Conservation (phyloP, 2,113 vertebrate species). For the Euleptes europaea region DNA sequence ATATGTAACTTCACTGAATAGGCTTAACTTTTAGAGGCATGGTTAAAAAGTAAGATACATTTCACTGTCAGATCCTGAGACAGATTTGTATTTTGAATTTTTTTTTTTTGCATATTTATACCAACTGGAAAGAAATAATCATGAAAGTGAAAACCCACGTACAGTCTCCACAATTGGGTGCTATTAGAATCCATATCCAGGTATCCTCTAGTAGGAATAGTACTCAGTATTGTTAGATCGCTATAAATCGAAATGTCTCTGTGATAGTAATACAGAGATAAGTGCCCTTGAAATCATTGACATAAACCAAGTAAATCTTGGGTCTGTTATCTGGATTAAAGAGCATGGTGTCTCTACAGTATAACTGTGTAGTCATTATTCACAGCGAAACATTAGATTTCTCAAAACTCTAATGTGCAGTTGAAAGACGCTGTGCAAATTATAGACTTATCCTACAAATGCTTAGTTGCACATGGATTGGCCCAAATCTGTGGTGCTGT, state of each 20-base stretch:
- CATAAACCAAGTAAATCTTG: background rate
- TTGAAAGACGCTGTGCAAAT: background rate
- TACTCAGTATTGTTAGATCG: background rate
- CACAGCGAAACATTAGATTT: background rate
- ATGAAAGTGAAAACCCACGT: background rate
- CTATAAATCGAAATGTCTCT: background rate
- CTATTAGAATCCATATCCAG: background rate
- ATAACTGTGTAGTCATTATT: background rate
- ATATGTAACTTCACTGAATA: background rate
- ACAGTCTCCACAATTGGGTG: background rate
- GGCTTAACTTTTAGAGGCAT: background rate
- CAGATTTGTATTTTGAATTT: background rate
- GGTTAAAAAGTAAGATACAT: background rate
- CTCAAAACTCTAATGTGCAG: background rate
- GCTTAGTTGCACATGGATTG: background rate
- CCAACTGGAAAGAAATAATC: background rate
- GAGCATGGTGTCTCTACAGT: background rate
- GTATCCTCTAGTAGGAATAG: background rate
- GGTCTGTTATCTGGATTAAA: background rate
- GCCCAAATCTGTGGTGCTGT: background rate
- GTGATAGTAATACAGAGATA: background rate
- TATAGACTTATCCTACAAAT: background rate
- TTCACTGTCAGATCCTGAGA: background rate
- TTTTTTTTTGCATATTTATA: background rate
- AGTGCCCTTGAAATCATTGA: background rate